Conservation (phyloP, 2,113 vertebrate species). For the Peromyscus polionotus region DNA sequence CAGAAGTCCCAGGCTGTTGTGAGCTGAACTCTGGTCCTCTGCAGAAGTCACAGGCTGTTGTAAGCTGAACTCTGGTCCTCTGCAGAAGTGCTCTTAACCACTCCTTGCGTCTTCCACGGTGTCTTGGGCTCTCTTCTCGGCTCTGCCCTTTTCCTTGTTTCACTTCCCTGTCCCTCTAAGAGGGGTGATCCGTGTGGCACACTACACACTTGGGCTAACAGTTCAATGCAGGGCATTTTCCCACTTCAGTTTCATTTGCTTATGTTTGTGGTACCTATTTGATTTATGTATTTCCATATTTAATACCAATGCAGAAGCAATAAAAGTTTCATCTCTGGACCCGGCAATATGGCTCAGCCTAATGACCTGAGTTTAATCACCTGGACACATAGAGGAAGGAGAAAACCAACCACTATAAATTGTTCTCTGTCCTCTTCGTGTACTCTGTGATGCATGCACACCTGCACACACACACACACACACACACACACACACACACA, state of each 20-base stretch:
- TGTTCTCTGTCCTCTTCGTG: background rate
- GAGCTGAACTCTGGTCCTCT: too few species aligned
- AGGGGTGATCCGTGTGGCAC: background rate
- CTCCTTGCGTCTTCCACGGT: background rate
- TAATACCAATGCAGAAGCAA: background rate
- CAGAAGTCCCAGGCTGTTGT: too few species aligned
- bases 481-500: background rate
- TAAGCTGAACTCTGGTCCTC: background rate
- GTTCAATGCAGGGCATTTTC: background rate
- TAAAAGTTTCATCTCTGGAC: background rate
- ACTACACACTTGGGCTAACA: background rate
- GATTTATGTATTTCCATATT: background rate
- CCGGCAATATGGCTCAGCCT: background rate
- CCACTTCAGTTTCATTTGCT: background rate
- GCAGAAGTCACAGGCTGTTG: background rate
- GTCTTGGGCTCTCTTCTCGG: background rate
- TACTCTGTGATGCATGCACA: too few species aligned
- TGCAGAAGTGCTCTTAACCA: too few species aligned
- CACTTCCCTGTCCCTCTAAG: background rate
- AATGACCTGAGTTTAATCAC: background rate
- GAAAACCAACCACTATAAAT: too few species aligned
- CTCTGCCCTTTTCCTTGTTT: background rate
- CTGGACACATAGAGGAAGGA: background rate
- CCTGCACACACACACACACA: background rate
- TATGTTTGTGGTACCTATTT: background rate